phyloP scores from a whole-genome alignment of 2,797 vertebrate species.

The Aselliscus stoliczkanus region DNA sequence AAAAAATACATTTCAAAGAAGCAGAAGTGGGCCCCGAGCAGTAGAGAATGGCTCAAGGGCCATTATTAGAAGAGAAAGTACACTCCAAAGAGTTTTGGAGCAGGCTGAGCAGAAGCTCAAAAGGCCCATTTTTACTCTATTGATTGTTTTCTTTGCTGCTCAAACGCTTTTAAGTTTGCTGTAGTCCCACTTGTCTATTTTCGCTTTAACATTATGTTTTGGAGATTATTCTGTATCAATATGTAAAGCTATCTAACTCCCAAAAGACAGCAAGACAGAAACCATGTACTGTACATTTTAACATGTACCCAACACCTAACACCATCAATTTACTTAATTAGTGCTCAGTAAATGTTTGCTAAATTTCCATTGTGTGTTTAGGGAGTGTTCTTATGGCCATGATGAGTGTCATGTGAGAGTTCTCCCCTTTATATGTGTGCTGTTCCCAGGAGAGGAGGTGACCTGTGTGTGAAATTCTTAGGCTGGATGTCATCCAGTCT shows the following conservation, averaged over 20 bases:
- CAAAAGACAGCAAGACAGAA: too few relatives aligned
- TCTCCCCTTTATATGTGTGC: neutral
- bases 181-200: neutral
- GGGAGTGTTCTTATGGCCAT: neutral
- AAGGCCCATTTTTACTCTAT: constrained; percentile 12
- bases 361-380: neutral
- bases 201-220: neutral
- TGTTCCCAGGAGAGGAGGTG: neutral
- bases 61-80: too few relatives aligned
- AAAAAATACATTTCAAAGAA: too few relatives aligned
- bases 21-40: too few relatives aligned
- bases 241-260: neutral
- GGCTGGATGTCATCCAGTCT: neutral
- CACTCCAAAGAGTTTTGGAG: too few relatives aligned
- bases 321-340: neutral
- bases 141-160: neutral
- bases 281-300: neutral
- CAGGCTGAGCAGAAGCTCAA: too few relatives aligned
- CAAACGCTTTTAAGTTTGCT: neutral
- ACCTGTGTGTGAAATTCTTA: neutral
- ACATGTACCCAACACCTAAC: neutral
- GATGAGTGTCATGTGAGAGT: neutral
- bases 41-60: too few relatives aligned
- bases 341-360: neutral
- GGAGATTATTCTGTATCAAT: neutral